Percentiles rank a stretch among this genome's conserved stretches.
Conservation (phyloP, 2,113 vertebrate genomes). For the Cyprinodon tularosa region DNA sequence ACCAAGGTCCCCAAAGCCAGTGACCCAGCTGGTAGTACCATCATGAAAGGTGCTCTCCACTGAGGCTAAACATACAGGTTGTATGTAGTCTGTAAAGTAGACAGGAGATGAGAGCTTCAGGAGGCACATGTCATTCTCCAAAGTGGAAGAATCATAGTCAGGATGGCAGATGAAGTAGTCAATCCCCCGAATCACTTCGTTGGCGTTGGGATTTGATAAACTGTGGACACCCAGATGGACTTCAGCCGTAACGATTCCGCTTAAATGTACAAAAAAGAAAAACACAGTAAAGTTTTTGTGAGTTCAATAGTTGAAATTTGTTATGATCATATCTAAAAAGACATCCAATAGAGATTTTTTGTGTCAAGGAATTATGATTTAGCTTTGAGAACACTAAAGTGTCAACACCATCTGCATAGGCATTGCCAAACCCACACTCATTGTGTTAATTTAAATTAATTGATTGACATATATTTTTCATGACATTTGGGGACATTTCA, state of each 20-base stretch:
- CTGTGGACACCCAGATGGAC: conserved; percentile 6
- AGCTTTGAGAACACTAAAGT: no score
- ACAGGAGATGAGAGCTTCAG: conserved; percentile 61
- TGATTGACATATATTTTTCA: no score
- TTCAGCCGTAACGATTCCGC: rapidly evolving
- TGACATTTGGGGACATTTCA: no score
- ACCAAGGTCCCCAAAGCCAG: conserved; percentile 43
- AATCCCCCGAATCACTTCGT: neutral
- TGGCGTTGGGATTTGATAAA: neutral
- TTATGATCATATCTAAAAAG: no score
- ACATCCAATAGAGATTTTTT: no score
- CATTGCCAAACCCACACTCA: no score
- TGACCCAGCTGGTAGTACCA: conserved; percentile 43
- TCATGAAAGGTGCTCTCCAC: conserved; percentile 35
- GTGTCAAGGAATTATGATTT: no score
- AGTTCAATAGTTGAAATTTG: neutral
- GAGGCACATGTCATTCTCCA: conserved; percentile 1
- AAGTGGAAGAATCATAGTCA: neutral
- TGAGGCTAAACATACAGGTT: conserved; percentile 80
- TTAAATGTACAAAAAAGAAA: neutral
- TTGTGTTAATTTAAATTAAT: no score
- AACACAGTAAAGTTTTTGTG: neutral
- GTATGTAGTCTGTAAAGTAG: conserved; percentile 33
- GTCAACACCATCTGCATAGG: no score
- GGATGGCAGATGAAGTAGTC: neutral